Evolutionary conservation across 2,113 vertebrate genomes (phyloP).

Genomic region (Oreotrochilus melanogaster): DNA sequence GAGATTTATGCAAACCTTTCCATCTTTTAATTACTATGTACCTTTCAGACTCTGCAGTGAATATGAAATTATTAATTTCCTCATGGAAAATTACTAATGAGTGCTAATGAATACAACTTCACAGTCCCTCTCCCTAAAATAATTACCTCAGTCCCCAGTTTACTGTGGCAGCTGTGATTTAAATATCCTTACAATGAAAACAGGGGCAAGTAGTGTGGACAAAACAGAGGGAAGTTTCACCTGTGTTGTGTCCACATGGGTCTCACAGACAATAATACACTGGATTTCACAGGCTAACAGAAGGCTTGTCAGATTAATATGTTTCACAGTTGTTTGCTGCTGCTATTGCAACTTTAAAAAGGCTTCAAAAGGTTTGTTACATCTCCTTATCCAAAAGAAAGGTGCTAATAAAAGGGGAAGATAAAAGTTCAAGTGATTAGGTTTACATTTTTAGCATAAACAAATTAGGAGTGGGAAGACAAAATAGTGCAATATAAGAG

Average conservation of each 20-base stretch:
- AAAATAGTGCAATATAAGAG: background rate
- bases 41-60: background rate
- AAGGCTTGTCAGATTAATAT: background rate
- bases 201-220: background rate
- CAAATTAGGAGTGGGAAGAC: background rate
- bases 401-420: background rate
- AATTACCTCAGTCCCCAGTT: background rate
- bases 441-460: background rate
- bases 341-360: background rate
- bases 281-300: background rate
- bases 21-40: constrained; percentile 33
- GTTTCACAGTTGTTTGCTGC: background rate
- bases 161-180: background rate
- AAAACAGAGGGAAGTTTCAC: background rate
- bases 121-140: background rate
- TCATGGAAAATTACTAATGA: constrained; percentile 29
- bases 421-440: background rate
- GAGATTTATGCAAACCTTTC: background rate
- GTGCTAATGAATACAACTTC: constrained; percentile 26
- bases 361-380: background rate
- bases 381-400: background rate
- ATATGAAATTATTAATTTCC: constrained; percentile 47
- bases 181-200: background rate
- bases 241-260: background rate
- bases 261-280: background rate